Evolutionary conservation across 2,113 vertebrate genomes (phyloP).

Genomic region (Eurystomus gularis): DNA sequence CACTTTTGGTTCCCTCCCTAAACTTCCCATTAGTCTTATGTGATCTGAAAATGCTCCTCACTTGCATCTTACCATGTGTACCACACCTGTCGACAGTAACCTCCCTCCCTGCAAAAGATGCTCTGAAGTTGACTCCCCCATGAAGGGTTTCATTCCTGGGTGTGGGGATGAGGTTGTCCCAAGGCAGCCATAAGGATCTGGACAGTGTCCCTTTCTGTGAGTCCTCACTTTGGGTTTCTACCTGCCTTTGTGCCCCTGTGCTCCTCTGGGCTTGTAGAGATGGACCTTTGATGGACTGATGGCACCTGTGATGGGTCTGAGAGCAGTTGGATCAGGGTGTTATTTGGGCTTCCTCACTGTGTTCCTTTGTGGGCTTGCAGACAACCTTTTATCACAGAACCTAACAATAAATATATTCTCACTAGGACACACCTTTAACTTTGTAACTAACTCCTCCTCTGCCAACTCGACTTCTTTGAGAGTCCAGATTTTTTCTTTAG

Average conservation of each 20-base stretch:
- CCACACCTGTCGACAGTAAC: background rate
- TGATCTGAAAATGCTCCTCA: background rate
- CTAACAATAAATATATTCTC: background rate
- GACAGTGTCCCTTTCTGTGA: background rate
- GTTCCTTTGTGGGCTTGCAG: background rate
- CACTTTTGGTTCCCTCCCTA: background rate
- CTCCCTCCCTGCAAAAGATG: background rate
- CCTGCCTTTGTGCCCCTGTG: background rate
- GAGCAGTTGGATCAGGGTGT: background rate
- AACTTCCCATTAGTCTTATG: background rate
- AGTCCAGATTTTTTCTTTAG: background rate
- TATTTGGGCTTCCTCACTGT: background rate
- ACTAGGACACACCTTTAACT: background rate
- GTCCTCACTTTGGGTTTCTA: background rate
- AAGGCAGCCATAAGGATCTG: background rate
- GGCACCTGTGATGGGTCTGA: background rate
- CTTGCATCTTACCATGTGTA: background rate
- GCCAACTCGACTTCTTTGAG: background rate
- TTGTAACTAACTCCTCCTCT: background rate
- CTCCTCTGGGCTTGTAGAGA: background rate
- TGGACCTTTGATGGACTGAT: background rate
- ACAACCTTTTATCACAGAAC: background rate
- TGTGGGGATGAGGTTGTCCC: background rate
- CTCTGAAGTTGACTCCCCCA: background rate
- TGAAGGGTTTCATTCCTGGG: background rate